phyloP scores from a whole-genome alignment of 92 coral and sea anemone species.

The Porites divaricata region DNA sequence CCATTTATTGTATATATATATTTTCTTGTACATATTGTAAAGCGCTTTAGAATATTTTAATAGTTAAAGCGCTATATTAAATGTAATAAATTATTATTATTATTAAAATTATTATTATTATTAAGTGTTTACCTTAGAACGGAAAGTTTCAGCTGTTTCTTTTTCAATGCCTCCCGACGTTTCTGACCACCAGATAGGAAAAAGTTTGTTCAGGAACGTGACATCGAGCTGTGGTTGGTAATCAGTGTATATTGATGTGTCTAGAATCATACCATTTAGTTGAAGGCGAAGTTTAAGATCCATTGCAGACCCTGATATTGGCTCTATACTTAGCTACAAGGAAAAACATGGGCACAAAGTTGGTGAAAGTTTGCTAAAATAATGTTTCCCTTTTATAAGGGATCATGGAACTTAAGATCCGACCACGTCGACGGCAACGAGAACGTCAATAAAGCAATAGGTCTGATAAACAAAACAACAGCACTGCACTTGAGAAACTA shows the following conservation, averaged over 20 bases:
- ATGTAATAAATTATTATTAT: too few species aligned
- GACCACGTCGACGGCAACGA: too few species aligned
- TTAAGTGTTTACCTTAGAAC: conserved; percentile 4
- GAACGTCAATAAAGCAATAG: too few species aligned
- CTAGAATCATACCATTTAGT: conserved; percentile 51
- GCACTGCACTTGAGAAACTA: too few species aligned
- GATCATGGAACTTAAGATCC: background rate
- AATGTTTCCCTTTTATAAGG: background rate
- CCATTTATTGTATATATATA: too few species aligned
- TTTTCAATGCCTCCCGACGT: conserved; percentile 65
- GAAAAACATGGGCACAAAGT: background rate
- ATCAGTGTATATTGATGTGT: background rate
- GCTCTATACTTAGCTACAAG: conserved; percentile 83
- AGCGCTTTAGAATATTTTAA: too few species aligned
- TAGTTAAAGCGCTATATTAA: too few species aligned
- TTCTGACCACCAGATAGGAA: conserved; percentile 87
- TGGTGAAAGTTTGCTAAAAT: background rate
- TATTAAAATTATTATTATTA: too few species aligned
- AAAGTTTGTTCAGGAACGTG: conserved; percentile 34
- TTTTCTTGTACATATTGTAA: too few species aligned
- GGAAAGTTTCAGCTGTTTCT: conserved; percentile 11
- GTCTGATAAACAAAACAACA: too few species aligned
- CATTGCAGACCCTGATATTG: conserved; percentile 79
- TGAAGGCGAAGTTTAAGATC: conserved; percentile 75
- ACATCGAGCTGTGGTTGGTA: conserved; percentile 4